A percentile compares a stretch with the other conserved stretches of the same genome.
These are phyloP conservation scores for Oncorhynchus keta DNA, from an alignment of 2,113 vertebrate genomes.

Conservation along the genomic window DNA sequence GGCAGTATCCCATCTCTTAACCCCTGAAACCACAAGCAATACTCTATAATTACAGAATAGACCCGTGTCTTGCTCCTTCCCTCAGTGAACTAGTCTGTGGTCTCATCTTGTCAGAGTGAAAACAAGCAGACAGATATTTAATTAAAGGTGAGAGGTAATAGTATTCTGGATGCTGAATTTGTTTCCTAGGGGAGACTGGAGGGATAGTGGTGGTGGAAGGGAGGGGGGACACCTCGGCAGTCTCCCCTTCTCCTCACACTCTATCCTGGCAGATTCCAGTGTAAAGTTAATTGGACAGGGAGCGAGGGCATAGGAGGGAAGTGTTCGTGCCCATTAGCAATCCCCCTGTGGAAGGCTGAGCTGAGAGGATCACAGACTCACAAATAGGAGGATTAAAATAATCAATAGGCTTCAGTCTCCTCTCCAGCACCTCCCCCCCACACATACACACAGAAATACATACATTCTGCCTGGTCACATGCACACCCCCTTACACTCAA, in stretches of 20 bases:
- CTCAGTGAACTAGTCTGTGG: conserved; percentile 10
- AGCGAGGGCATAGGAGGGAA: conserved; percentile 65
- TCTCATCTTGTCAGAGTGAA: conserved; percentile 43
- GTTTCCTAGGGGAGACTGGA: conserved; percentile 35
- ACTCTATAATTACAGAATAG: too few species aligned
- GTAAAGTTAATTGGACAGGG: conserved; percentile 71
- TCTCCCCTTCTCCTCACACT: conserved; percentile 25
- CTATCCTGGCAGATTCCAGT: conserved; percentile 50
- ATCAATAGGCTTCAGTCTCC: conserved; percentile 71
- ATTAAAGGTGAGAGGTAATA: conserved; percentile 56
- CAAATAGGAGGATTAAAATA: conserved; percentile 78
- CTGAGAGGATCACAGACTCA: conserved; percentile 74
- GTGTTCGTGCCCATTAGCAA: conserved; percentile 72
- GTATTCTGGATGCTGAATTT: conserved; percentile 41
- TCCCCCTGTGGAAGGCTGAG: conserved; percentile 64
- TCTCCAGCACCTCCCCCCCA: conserved; percentile 3
- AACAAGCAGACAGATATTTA: conserved; percentile 51
- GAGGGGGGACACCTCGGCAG: conserved; percentile 24
- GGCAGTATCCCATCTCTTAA: background rate
- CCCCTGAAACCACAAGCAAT: background rate
- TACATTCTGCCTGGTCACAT: too few species aligned
- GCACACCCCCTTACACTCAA: background rate
- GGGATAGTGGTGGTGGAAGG: conserved; percentile 26
- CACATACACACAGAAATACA: too few species aligned
- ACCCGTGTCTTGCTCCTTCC: background rate